These are phyloP conservation scores for Apotomis capreana DNA, from an alignment of 2,888 invertebrate genomes.

Conservation along the genomic window DNA sequence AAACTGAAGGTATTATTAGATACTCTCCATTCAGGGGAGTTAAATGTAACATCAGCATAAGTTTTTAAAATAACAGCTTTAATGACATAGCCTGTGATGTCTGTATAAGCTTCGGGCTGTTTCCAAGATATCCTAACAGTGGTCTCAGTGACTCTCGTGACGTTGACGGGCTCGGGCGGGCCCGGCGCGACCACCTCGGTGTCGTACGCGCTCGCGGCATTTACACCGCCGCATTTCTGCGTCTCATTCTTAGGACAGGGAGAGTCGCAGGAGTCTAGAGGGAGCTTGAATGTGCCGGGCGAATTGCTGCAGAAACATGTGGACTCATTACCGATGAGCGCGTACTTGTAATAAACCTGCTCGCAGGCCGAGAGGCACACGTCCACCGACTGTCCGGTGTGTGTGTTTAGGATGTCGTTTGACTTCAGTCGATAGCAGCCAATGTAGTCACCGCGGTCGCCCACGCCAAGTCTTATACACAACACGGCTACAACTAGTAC, in stretches of 20 bases:
- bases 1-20: constrained; percentile 83
- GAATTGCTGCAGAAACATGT: constrained; percentile 76
- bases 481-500: constrained; percentile 47
- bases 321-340: constrained; percentile 72
- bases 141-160: constrained; percentile 85
- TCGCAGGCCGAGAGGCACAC: constrained; percentile 77
- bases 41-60: constrained; percentile 79
- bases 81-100: constrained; percentile 82
- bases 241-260: constrained; percentile 85
- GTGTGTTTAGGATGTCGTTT: constrained; percentile 69
- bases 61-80: constrained; percentile 82
- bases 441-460: constrained; percentile 74
- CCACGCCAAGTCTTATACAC: constrained; percentile 48
- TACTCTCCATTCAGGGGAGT: constrained; percentile 83
- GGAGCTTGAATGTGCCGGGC: constrained; percentile 72
- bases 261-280: constrained; percentile 76
- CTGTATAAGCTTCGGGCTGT: constrained; percentile 79
- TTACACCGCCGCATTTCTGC: constrained; percentile 87
- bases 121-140: constrained; percentile 85
- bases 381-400: constrained; percentile 77
- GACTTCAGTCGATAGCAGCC: constrained; percentile 70
- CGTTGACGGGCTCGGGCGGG: constrained; percentile 85
- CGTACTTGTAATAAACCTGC: constrained; percentile 75
- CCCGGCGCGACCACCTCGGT: constrained; percentile 86
- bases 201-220: constrained; percentile 87